Evolutionary conservation across 1,140 invertebrate species (phyloP).

Genomic region (Heliconius himera): DNA sequence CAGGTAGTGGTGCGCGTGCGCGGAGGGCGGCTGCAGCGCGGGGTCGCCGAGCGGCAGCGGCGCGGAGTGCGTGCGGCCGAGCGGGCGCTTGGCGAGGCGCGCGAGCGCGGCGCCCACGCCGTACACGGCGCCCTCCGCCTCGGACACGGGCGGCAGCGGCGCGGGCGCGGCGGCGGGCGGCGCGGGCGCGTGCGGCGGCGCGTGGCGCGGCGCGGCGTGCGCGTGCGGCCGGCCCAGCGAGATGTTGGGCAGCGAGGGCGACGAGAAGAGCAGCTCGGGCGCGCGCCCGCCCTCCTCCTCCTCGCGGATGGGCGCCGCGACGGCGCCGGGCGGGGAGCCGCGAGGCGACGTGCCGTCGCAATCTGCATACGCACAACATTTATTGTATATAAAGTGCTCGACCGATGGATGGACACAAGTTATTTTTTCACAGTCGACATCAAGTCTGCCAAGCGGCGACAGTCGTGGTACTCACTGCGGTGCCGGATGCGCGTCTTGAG

Average conservation of each 20-base stretch:
- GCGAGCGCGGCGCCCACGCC: slow-evolving; percentile 81
- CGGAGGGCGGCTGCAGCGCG: slow-evolving; percentile 86
- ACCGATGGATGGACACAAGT: not conserved
- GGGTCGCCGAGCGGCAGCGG: slow-evolving; percentile 97
- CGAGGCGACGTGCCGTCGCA: slow-evolving; percentile 83
- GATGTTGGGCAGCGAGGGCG: slow-evolving; percentile 97
- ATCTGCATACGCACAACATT: slow-evolving; percentile 67
- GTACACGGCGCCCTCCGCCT: slow-evolving; percentile 75
- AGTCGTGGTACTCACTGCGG: slow-evolving; percentile 75
- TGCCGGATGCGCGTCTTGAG: slow-evolving; percentile 89
- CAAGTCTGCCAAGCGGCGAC: not conserved
- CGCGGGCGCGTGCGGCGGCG: slow-evolving; percentile 41
- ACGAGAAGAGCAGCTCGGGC: slow-evolving; percentile 90
- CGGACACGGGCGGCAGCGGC: slow-evolving; percentile 87
- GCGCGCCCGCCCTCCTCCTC: slow-evolving; percentile 83
- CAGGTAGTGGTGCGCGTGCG: slow-evolving; percentile 87
- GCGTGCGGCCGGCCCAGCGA: slow-evolving; percentile 92
- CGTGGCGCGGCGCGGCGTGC: slow-evolving; percentile 83
- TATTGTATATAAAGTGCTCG: not conserved
- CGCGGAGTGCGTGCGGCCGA: slow-evolving; percentile 96
- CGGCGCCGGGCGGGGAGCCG: slow-evolving; percentile 79
- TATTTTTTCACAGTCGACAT: too few relatives aligned
- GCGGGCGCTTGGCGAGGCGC: slow-evolving; percentile 89
- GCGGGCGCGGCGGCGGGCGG: slow-evolving; percentile 53
- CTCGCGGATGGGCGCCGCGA: slow-evolving; percentile 85